Evolutionary conservation across 2,888 invertebrate genomes (phyloP).

Genomic region (Caenorhabditis doughertyi): DNA sequence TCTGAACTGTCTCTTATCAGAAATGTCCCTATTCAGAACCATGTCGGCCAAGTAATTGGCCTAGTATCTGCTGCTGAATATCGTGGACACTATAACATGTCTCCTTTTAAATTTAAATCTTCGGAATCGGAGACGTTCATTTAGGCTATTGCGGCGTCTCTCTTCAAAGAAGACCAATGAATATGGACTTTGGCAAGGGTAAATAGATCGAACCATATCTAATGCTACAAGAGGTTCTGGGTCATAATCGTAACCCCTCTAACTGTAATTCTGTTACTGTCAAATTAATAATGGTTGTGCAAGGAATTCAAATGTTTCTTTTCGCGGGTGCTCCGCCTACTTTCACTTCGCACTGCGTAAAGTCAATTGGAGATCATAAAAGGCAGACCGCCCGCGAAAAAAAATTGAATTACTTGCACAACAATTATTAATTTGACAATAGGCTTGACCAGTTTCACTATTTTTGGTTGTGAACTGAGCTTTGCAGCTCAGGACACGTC

Average conservation of each 20-base stretch:
- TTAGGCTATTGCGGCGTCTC: slow-evolving; percentile 23
- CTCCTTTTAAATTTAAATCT: slow-evolving; percentile 26
- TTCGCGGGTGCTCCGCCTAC: no score
- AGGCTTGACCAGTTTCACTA: no score
- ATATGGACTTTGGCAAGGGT: slow-evolving; percentile 82
- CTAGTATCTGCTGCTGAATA: slow-evolving; percentile 8
- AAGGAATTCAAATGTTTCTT: no score
- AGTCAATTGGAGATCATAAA: no score
- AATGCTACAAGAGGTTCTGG: slow-evolving; percentile 89
- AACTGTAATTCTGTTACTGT: background rate
- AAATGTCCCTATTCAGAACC: no score
- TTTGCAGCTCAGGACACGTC: no score
- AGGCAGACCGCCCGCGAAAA: no score
- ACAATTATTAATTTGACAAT: background rate
- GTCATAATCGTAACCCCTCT: slow-evolving; percentile 23
- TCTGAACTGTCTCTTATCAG: no score
- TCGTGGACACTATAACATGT: slow-evolving; percentile 2
- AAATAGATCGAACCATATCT: slow-evolving; percentile 95
- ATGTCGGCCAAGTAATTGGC: no score
- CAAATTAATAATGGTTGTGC: no score
- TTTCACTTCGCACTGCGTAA: no score
- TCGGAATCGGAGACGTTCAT: slow-evolving; percentile 4
- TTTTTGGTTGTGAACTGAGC: background rate
- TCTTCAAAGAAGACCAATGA: slow-evolving; percentile 12
- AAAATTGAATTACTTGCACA: no score